phyloP scores from a whole-genome alignment of 2,888 invertebrate genomes.

The Drosophila formosana region DNA sequence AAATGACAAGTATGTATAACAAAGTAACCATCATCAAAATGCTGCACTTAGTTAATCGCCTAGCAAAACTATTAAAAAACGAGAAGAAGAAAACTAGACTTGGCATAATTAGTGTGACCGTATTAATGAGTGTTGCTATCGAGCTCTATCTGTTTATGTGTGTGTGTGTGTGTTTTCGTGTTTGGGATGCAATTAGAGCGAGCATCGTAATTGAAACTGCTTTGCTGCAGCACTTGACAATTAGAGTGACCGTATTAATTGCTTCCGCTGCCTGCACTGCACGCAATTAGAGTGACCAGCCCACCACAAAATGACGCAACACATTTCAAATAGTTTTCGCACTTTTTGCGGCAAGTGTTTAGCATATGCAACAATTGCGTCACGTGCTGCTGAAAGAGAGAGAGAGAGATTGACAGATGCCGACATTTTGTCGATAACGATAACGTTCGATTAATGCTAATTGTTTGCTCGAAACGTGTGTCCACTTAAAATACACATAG shows the following conservation, averaged over 20 bases:
- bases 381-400: background rate
- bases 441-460: slow-evolving; percentile 8
- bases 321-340: background rate
- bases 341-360: background rate
- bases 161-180: background rate
- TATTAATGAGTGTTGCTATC: background rate
- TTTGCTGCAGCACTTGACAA: background rate
- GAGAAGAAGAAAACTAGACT: too few relatives aligned
- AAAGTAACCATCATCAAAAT: too few relatives aligned
- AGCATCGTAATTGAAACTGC: background rate
- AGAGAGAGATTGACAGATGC: background rate
- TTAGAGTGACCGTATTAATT: slow-evolving; percentile 5
- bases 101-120: background rate
- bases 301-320: background rate
- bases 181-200: background rate
- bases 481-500: background rate
- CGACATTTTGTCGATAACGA: background rate
- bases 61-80: too few relatives aligned
- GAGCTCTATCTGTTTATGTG: background rate
- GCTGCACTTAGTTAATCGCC: too few relatives aligned
- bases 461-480: slow-evolving; percentile 18
- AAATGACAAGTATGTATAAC: too few relatives aligned
- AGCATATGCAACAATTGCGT: background rate
- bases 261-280: background rate
- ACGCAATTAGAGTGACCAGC: slow-evolving; percentile 2